Evolutionary conservation across 2,888 invertebrate species (phyloP).

Genomic region (Tiphia femorata): DNA sequence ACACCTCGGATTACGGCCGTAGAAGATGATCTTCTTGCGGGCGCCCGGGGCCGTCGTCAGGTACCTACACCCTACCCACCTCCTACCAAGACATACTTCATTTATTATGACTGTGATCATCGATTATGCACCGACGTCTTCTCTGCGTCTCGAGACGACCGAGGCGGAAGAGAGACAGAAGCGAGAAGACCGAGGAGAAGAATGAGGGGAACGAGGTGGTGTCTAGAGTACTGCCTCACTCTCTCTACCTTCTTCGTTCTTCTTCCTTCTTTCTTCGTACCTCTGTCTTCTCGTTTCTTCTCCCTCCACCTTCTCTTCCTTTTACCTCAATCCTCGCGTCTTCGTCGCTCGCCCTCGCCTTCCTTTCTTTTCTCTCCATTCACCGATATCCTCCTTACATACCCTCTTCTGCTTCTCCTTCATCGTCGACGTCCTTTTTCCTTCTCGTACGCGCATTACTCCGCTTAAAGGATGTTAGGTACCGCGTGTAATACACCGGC

Average conservation of each 20-base stretch:
- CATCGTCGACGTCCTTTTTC: conserved; percentile 11
- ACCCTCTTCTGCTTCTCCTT: conserved; percentile 11
- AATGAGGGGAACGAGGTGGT: too few relatives aligned
- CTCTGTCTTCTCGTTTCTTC: too few relatives aligned
- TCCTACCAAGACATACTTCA: conserved; percentile 64
- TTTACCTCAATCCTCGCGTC: conserved; percentile 14
- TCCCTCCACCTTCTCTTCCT: not conserved
- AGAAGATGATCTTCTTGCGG: conserved; percentile 62
- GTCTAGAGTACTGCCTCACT: too few relatives aligned
- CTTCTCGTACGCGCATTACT: conserved; percentile 33
- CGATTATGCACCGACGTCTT: conserved; percentile 66
- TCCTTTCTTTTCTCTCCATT: conserved; percentile 17
- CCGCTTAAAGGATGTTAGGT: conserved; percentile 28
- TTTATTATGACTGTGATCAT: conserved; percentile 69
- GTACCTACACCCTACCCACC: conserved; percentile 57
- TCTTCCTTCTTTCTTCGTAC: too few relatives aligned
- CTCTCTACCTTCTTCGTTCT: too few relatives aligned
- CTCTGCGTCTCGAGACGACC: conserved; percentile 15
- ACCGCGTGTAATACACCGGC: conserved; percentile 31
- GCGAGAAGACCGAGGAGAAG: too few relatives aligned
- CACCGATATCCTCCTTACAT: conserved; percentile 18
- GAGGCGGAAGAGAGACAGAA: conserved; percentile 2
- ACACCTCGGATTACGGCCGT: conserved; percentile 66
- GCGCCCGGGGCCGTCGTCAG: conserved; percentile 65
- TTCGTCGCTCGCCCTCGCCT: conserved; percentile 7